Percentiles rank a stretch among this genome's conserved stretches.
phyloP scores from a whole-genome alignment of 2,888 invertebrate genomes.

The Scaptomyza polygonia region DNA sequence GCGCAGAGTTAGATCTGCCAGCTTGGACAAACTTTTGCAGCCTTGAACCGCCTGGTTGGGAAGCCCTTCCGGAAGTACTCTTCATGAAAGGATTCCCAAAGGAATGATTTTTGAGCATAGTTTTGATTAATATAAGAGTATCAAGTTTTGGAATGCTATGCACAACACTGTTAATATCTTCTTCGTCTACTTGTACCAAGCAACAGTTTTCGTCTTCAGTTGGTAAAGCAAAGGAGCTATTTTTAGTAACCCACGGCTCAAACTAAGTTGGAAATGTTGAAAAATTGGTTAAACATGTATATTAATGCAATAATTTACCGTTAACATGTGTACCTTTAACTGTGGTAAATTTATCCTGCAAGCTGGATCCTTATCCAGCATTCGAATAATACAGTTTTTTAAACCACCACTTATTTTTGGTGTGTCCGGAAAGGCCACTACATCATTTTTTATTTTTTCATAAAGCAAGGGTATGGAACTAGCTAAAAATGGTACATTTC shows the following conservation, averaged over 20 bases:
- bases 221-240: constrained; percentile 90
- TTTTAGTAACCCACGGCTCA: constrained; percentile 94
- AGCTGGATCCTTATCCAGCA: constrained; percentile 94
- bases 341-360: constrained; percentile 91
- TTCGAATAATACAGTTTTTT: constrained; percentile 90
- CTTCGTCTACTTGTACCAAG: constrained; percentile 96
- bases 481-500: constrained; percentile 94
- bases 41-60: constrained; percentile 83
- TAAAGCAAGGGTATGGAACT: constrained; percentile 91
- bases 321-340: constrained; percentile 88
- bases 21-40: constrained; percentile 86
- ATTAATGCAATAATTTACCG: neutral
- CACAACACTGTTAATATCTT: constrained; percentile 95
- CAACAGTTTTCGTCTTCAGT: constrained; percentile 96
- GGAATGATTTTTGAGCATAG: constrained; percentile 97
- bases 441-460: constrained; percentile 91
- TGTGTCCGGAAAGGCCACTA: constrained; percentile 88
- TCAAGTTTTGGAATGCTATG: constrained; percentile 97
- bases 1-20: constrained; percentile 91
- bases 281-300: neutral
- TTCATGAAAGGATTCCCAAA: constrained; percentile 90
- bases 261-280: constrained; percentile 84
- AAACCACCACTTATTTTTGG: constrained; percentile 87
- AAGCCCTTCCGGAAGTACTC: constrained; percentile 81
- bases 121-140: constrained; percentile 97